phyloP scores from a whole-genome alignment of 2,888 invertebrate genomes.

The Phasia obesa region DNA sequence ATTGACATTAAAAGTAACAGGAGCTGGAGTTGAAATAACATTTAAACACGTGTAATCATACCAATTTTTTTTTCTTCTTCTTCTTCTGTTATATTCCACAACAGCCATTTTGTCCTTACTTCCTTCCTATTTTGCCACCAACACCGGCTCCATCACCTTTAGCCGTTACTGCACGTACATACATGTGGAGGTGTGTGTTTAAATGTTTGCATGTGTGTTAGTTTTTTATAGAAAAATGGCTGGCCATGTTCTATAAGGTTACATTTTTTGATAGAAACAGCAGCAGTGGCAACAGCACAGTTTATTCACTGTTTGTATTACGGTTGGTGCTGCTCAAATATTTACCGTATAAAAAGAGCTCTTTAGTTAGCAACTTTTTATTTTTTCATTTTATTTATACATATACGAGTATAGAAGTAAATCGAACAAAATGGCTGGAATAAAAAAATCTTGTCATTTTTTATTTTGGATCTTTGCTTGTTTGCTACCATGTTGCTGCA shows the following conservation, averaged over 20 bases:
- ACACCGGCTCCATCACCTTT: not conserved
- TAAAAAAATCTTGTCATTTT: conserved; percentile 4
- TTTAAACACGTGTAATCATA: conserved; percentile 66
- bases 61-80: conserved; percentile 33
- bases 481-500: conserved; percentile 48
- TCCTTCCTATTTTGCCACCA: conserved; percentile 40
- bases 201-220: conserved; percentile 21
- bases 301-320: conserved; percentile 56
- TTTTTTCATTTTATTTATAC: conserved; percentile 14
- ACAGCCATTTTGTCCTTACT: conserved; percentile 51
- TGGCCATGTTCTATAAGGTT: conserved; percentile 57
- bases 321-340: conserved; percentile 47
- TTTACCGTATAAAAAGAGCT: conserved; percentile 47
- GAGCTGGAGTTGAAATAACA: conserved; percentile 36
- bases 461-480: conserved; percentile 29
- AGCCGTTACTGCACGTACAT: not conserved
- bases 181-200: not conserved
- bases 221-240: conserved; percentile 43
- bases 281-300: conserved; percentile 19
- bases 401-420: too few species aligned
- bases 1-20: conserved; percentile 35
- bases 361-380: conserved; percentile 36
- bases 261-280: conserved; percentile 29
- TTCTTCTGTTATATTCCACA: not conserved
- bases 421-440: conserved; percentile 21